phyloP scores from a whole-genome alignment of 2,113 vertebrate species.

The Trochalopteron elliotii region DNA sequence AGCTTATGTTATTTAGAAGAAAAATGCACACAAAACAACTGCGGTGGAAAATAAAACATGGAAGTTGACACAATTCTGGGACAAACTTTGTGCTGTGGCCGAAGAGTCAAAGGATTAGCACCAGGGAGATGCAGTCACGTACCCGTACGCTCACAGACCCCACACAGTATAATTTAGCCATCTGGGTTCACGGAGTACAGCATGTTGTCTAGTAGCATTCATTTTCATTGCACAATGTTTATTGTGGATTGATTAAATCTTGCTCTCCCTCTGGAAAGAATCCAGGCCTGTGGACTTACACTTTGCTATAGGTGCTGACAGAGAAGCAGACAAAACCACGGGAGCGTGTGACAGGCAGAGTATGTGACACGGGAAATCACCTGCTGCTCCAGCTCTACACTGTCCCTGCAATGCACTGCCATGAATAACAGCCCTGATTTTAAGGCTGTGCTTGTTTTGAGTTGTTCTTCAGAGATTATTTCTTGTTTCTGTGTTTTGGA shows the following conservation, averaged over 20 bases:
- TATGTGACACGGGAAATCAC: not conserved
- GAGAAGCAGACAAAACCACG: not conserved
- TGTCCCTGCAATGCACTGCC: not conserved
- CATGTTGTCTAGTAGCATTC: not conserved
- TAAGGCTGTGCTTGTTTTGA: not conserved
- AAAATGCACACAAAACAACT: not conserved
- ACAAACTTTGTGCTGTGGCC: not conserved
- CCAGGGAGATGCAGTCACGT: not conserved
- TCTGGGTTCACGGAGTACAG: not conserved
- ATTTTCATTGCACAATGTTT: not conserved
- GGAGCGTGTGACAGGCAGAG: not conserved
- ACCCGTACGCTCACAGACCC: not conserved
- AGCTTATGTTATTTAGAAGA: not conserved
- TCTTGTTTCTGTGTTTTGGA: not conserved
- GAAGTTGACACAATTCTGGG: not conserved
- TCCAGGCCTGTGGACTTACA: not conserved
- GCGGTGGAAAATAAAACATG: not conserved
- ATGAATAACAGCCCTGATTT: not conserved
- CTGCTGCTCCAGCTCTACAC: not conserved
- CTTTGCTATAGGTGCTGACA: not conserved
- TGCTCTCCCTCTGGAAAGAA: not conserved
- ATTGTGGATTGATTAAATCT: slow-evolving; percentile 1
- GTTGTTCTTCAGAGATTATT: not conserved
- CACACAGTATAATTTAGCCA: not conserved
- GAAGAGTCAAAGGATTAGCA: not conserved